Evolutionary conservation across 2,888 invertebrate species (phyloP).

Genomic region (Cylloceria caligata): DNA sequence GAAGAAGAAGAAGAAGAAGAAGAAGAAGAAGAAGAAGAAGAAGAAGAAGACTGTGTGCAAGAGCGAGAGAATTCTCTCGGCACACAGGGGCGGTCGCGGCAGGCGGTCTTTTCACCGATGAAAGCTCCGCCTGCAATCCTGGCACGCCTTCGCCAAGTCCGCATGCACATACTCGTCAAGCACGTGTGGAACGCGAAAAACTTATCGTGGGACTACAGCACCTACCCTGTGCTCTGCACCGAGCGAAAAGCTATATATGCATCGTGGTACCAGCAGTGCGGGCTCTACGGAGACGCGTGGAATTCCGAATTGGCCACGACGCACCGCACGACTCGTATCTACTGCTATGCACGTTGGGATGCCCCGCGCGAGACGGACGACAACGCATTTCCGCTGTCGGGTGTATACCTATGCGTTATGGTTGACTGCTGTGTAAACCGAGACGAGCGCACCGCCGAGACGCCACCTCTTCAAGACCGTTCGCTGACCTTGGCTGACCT

Average conservation of each 20-base stretch:
- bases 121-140: slow-evolving; percentile 81
- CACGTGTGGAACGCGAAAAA: slow-evolving; percentile 48
- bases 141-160: slow-evolving; percentile 68
- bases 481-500: slow-evolving; percentile 73
- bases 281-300: slow-evolving; percentile 16
- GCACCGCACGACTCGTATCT: not conserved
- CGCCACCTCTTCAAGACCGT: slow-evolving; percentile 66
- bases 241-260: not conserved
- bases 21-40: slow-evolving; percentile 6
- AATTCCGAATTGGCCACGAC: slow-evolving; percentile 32
- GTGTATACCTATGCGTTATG: not conserved
- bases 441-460: slow-evolving; percentile 27
- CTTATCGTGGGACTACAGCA: slow-evolving; percentile 4
- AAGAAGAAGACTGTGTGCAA: slow-evolving; percentile 43
- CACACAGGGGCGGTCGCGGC: slow-evolving; percentile 79
- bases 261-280: slow-evolving; percentile 24
- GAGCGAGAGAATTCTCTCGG: slow-evolving; percentile 57
- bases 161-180: slow-evolving; percentile 49
- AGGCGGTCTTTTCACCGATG: slow-evolving; percentile 79
- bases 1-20: slow-evolving; percentile 26
- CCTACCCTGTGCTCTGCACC: slow-evolving; percentile 8
- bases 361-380: slow-evolving; percentile 1
- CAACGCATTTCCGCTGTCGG: slow-evolving; percentile 6
- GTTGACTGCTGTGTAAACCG: slow-evolving; percentile 14
- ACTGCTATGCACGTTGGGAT: not conserved